Percentiles rank a stretch among this genome's conserved stretches.
phyloP scores from a whole-genome alignment of 2,888 invertebrate genomes.

The Chrysotoxum bicinctum region DNA sequence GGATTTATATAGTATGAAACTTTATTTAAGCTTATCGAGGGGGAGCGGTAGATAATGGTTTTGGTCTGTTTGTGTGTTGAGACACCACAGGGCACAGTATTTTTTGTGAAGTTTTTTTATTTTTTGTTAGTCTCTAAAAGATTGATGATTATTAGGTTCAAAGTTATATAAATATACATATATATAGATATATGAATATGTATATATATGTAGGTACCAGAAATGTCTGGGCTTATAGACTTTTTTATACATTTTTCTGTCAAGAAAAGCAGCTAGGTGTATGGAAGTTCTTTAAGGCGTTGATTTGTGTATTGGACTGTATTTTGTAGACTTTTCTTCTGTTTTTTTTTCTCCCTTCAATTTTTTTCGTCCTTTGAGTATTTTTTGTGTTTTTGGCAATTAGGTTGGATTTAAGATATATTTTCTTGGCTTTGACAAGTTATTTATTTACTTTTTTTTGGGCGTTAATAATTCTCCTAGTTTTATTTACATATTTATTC shows the following conservation, averaged over 20 bases:
- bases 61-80: slow-evolving; percentile 2
- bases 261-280: neutral
- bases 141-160: slow-evolving; percentile 70
- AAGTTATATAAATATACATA: slow-evolving; percentile 38
- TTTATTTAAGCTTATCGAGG: neutral
- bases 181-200: neutral
- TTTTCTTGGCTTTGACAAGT: slow-evolving; percentile 5
- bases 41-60: slow-evolving; percentile 25
- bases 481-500: neutral
- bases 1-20: neutral
- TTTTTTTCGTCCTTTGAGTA: neutral
- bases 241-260: neutral
- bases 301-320: slow-evolving; percentile 18
- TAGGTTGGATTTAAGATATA: neutral
- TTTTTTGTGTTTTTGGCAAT: neutral
- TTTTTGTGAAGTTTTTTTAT: slow-evolving; percentile 11
- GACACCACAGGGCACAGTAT: slow-evolving; percentile 20
- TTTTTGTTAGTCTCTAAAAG: slow-evolving; percentile 43
- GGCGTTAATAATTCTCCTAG: neutral
- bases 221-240: neutral
- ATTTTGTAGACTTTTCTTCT: slow-evolving; percentile 15
- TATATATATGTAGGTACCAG: neutral
- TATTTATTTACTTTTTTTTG: slow-evolving; percentile 1
- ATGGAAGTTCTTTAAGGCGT: slow-evolving; percentile 16
- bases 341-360: neutral